phyloP scores from a whole-genome alignment of 2,113 vertebrate genomes.

The Dasypus novemcinctus region DNA sequence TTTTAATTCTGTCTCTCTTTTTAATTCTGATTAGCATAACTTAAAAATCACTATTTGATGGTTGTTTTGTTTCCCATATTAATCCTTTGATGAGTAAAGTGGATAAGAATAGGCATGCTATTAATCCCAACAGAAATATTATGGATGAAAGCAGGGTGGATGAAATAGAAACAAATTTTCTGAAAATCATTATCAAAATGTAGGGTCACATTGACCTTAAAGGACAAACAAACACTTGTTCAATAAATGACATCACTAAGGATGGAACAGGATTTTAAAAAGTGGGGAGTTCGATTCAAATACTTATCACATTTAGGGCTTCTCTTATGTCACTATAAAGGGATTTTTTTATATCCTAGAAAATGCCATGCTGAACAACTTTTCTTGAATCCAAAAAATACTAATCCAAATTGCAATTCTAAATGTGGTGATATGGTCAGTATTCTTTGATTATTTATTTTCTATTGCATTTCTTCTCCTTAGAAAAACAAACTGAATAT shows the following conservation, averaged over 20 bases:
- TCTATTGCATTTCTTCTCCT: neutral
- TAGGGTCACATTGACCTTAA: neutral
- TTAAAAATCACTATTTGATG: slow-evolving; percentile 31
- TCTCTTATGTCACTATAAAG: neutral
- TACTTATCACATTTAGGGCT: slow-evolving; percentile 1
- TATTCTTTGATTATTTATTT: neutral
- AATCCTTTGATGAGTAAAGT: neutral
- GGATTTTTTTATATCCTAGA: neutral
- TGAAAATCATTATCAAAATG: neutral
- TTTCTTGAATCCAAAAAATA: neutral
- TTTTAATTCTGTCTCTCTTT: neutral
- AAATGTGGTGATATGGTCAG: neutral
- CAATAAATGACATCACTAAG: neutral
- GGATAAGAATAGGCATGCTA: neutral
- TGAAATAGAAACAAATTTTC: neutral
- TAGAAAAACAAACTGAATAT: neutral
- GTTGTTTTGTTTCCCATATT: slow-evolving; percentile 12
- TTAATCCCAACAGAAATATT: slow-evolving; percentile 1
- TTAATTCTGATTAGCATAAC: slow-evolving; percentile 7
- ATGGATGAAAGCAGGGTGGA: neutral
- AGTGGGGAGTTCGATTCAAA: neutral
- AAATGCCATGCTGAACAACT: neutral
- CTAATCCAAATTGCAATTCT: neutral
- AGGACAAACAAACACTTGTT: neutral
- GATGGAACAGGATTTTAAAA: neutral